These are phyloP conservation scores for Coleophora deauratella DNA, from an alignment of 2,888 invertebrate species.

Conservation along the genomic window DNA sequence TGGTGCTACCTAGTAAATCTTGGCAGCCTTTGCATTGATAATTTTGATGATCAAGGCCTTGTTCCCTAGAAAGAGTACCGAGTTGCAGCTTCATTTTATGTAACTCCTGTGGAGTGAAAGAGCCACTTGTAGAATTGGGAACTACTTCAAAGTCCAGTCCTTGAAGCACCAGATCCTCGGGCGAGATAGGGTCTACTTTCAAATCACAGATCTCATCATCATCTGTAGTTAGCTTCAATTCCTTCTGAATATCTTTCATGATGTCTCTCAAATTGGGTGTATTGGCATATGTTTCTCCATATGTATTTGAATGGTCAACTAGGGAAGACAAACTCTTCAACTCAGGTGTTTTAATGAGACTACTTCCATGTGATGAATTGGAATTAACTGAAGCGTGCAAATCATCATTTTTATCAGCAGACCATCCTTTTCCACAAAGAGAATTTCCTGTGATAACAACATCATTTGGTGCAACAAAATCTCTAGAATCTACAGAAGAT, in stretches of 20 bases:
- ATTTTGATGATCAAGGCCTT: constrained; percentile 89
- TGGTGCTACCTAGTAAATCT: constrained; percentile 61
- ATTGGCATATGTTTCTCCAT: constrained; percentile 40
- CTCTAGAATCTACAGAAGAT: constrained; percentile 46
- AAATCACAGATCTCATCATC: constrained; percentile 40
- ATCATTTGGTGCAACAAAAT: constrained; percentile 45
- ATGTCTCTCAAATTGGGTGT: constrained; percentile 77
- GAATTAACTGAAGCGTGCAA: constrained; percentile 66
- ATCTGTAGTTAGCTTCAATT: constrained; percentile 49
- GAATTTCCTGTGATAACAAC: constrained; percentile 75
- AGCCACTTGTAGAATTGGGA: constrained; percentile 62
- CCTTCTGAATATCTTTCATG: constrained; percentile 59
- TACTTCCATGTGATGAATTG: constrained; percentile 67
- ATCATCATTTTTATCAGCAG: constrained; percentile 76
- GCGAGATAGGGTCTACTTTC: constrained; percentile 36
- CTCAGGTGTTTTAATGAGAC: constrained; percentile 66
- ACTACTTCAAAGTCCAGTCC: constrained; percentile 76
- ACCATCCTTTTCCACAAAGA: constrained; percentile 77
- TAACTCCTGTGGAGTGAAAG: constrained; percentile 71
- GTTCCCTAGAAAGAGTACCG: constrained; percentile 81
- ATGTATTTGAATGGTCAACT: constrained; percentile 49
- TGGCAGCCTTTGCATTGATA: constrained; percentile 87
- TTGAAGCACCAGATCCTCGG: constrained; percentile 58
- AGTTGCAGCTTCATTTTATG: constrained; percentile 78
- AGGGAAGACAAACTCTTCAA: constrained; percentile 62